Evolutionary conservation across 1,140 invertebrate species (phyloP).

Genomic region (Lordiphosa collinella): DNA sequence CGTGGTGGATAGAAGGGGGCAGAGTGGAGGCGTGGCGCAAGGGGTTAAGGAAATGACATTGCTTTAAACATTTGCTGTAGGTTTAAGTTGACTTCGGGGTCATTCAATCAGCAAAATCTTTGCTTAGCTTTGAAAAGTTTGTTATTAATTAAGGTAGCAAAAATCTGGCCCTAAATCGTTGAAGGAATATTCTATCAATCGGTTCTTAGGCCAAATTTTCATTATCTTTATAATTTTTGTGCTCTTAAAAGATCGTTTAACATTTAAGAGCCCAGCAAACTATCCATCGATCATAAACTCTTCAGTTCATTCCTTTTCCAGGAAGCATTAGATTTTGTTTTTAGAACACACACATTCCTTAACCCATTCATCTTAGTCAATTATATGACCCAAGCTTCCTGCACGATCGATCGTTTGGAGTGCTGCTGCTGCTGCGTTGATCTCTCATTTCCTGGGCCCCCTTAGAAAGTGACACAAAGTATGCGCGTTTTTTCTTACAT

Average conservation of each 20-base stretch:
- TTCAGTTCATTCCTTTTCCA: too few relatives aligned
- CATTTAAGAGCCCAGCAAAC: too few relatives aligned
- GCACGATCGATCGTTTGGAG: slow-evolving; percentile 17
- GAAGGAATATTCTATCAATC: too few relatives aligned
- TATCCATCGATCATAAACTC: too few relatives aligned
- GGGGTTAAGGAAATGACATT: slow-evolving; percentile 11
- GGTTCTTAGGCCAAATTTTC: too few relatives aligned
- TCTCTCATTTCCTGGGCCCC: slow-evolving; percentile 23
- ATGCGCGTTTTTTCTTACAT: not conserved
- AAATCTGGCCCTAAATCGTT: too few relatives aligned
- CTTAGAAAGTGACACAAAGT: slow-evolving; percentile 24
- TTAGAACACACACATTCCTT: slow-evolving; percentile 4
- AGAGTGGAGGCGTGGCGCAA: not conserved
- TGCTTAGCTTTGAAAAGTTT: too few relatives aligned
- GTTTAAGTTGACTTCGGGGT: not conserved
- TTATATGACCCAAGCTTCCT: slow-evolving; percentile 16
- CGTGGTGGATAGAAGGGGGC: slow-evolving; percentile 11
- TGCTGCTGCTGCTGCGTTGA: not conserved
- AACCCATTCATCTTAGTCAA: slow-evolving; percentile 33
- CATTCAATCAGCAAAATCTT: not conserved
- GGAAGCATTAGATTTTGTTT: not conserved
- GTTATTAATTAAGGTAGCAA: too few relatives aligned
- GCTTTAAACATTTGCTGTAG: slow-evolving; percentile 30
- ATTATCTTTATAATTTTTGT: too few relatives aligned
- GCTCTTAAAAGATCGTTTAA: too few relatives aligned